Evolutionary conservation across 2,113 vertebrate genomes (phyloP).

Genomic region (Silurus glanis): DNA sequence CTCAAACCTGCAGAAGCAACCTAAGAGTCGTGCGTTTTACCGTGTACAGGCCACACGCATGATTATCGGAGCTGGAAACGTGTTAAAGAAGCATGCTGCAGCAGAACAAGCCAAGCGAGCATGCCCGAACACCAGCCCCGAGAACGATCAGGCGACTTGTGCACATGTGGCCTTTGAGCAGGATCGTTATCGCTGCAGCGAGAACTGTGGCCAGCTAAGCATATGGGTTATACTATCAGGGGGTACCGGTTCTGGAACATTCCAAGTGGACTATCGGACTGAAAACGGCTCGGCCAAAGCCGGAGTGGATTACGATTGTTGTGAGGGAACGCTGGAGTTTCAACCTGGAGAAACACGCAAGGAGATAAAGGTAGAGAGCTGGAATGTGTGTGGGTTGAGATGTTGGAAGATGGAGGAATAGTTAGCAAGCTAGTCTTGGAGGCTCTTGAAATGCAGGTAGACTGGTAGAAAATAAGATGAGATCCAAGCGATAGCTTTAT

Average conservation of each 20-base stretch:
- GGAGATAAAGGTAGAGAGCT: slow-evolving; percentile 70
- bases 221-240: slow-evolving; percentile 79
- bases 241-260: slow-evolving; percentile 77
- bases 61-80: slow-evolving; percentile 90
- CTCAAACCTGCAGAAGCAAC: slow-evolving; percentile 82
- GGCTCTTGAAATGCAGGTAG: not conserved
- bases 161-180: slow-evolving; percentile 85
- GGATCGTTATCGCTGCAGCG: slow-evolving; percentile 85
- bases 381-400: not conserved
- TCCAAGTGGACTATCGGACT: slow-evolving; percentile 90
- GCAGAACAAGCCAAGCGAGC: slow-evolving; percentile 71
- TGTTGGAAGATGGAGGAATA: not conserved
- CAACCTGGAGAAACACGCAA: slow-evolving; percentile 71
- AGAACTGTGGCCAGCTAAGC: slow-evolving; percentile 84
- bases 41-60: slow-evolving; percentile 88
- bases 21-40: slow-evolving; percentile 94
- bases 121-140: not conserved
- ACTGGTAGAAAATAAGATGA: not conserved
- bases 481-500: not conserved
- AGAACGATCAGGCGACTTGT: slow-evolving; percentile 69
- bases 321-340: slow-evolving; percentile 70
- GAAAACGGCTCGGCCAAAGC: slow-evolving; percentile 94
- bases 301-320: slow-evolving; percentile 84
- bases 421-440: not conserved
- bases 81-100: slow-evolving; percentile 82